These are phyloP conservation scores for Ramphastos sulfuratus DNA, from an alignment of 2,113 vertebrate species.

Conservation along the genomic window DNA sequence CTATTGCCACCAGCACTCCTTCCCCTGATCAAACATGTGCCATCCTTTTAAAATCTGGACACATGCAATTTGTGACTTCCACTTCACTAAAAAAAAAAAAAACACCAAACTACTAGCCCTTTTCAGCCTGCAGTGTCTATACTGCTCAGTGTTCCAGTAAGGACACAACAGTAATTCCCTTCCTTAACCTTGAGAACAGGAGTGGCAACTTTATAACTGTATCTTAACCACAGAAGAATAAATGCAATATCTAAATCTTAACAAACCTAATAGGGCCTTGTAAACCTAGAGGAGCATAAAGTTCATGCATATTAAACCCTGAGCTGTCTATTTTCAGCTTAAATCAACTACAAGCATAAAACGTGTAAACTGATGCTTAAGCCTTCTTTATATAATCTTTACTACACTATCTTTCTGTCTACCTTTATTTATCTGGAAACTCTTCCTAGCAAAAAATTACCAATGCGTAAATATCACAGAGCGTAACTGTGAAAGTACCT, in stretches of 20 bases:
- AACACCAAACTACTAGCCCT: not conserved
- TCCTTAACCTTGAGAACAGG: not conserved
- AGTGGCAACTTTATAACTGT: not conserved
- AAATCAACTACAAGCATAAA: not conserved
- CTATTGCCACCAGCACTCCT: not conserved
- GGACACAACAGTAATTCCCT: not conserved
- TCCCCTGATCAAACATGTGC: not conserved
- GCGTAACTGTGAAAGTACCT: not conserved
- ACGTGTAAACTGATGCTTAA: not conserved
- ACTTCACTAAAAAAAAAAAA: not conserved
- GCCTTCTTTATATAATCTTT: not conserved
- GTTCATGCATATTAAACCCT: not conserved
- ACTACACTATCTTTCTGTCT: not conserved
- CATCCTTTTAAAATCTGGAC: not conserved
- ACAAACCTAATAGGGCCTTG: not conserved
- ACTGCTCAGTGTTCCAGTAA: not conserved
- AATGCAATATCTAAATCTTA: not conserved
- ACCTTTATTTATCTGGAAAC: not conserved
- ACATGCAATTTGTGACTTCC: fast-evolving
- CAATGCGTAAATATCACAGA: not conserved
- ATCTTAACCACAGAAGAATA: not conserved
- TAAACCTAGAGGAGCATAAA: not conserved
- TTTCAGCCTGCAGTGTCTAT: not conserved
- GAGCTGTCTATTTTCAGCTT: not conserved
- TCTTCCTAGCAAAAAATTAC: not conserved